phyloP scores from a whole-genome alignment of 2,888 invertebrate species.

The Trissonchulus latispiculum region DNA sequence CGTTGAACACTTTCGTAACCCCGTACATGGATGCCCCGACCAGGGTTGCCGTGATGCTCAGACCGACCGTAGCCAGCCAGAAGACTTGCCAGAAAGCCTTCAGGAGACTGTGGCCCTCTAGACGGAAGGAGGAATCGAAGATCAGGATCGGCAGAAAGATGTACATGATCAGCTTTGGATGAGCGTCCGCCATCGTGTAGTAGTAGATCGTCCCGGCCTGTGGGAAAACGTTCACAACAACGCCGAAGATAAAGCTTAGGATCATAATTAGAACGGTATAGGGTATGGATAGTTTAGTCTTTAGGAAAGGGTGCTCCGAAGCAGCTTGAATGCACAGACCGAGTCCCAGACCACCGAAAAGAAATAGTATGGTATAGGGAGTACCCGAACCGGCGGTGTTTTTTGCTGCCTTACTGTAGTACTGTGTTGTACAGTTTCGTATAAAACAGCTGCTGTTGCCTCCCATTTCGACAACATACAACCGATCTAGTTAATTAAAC shows the following conservation, averaged over 20 bases:
- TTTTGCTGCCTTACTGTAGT: no score
- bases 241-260: not conserved
- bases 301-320: not conserved
- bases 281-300: not conserved
- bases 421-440: no score
- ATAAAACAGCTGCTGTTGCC: no score
- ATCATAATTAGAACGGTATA: slow-evolving; percentile 13
- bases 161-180: slow-evolving; percentile 45
- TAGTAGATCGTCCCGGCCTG: not conserved
- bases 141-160: slow-evolving; percentile 47
- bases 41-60: not conserved
- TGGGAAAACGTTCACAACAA: slow-evolving; percentile 1
- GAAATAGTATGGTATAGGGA: not conserved
- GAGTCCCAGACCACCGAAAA: slow-evolving; percentile 16
- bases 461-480: no score
- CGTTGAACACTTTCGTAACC: not conserved
- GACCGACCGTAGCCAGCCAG: not conserved
- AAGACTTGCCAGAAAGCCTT: not conserved
- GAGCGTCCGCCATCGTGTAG: not conserved
- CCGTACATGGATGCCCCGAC: not conserved
- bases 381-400: no score
- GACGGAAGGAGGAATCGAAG: slow-evolving; percentile 47
- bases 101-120: slow-evolving; percentile 46
- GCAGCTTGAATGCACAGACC: not conserved
- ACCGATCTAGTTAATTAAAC: no score